A percentile compares a stretch with the other conserved stretches of the same genome.
phyloP scores from a whole-genome alignment of 2,113 vertebrate genomes.

The Zapus hudsonius region DNA sequence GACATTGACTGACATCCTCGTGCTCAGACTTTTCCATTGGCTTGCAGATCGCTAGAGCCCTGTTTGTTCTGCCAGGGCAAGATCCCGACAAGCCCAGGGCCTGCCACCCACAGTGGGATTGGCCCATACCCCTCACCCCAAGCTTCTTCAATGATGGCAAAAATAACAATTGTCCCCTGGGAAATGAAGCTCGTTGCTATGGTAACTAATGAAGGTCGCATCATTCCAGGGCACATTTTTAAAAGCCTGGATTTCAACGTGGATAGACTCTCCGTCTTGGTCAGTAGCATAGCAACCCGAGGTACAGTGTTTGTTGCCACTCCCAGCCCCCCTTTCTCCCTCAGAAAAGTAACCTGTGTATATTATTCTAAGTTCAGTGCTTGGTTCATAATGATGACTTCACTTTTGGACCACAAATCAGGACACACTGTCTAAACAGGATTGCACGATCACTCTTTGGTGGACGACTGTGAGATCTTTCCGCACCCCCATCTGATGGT shows the following conservation, averaged over 20 bases:
- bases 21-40: slow-evolving; percentile 26
- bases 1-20: neutral
- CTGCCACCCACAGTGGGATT: slow-evolving; percentile 35
- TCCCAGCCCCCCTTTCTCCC: slow-evolving; percentile 44
- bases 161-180: slow-evolving; percentile 79
- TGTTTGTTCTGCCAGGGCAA: slow-evolving; percentile 47
- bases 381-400: slow-evolving; percentile 37
- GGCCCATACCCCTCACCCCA: neutral
- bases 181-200: slow-evolving; percentile 77
- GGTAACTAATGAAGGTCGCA: slow-evolving; percentile 78
- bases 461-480: too few relatives aligned
- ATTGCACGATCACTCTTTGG: neutral
- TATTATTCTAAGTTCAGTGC: slow-evolving; percentile 40
- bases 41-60: neutral
- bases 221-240: slow-evolving; percentile 75
- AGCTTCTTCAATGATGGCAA: slow-evolving; percentile 66
- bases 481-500: neutral
- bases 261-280: slow-evolving; percentile 63
- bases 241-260: slow-evolving; percentile 76
- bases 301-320: slow-evolving; percentile 38
- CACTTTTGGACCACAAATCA: slow-evolving; percentile 52
- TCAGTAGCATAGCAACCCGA: slow-evolving; percentile 74
- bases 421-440: neutral
- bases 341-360: slow-evolving; percentile 60
- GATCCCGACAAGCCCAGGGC: slow-evolving; percentile 39